Evolutionary conservation across 1,140 invertebrate genomes (phyloP).

Genomic region (Sycobia sp.): DNA sequence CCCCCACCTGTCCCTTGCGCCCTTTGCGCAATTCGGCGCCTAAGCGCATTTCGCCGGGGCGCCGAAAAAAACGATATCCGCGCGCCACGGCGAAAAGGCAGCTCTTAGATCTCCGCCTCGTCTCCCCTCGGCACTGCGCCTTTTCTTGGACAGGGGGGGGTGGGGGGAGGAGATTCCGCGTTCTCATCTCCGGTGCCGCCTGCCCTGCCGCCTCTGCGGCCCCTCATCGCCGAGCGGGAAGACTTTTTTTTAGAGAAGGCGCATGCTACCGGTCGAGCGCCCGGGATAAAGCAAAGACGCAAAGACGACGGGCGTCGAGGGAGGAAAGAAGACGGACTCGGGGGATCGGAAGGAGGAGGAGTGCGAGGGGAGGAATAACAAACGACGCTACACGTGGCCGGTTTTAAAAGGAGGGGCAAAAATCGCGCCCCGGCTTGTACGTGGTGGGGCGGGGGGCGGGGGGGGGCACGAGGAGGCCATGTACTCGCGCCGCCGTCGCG

Average conservation of each 20-base stretch:
- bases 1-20: too few species aligned
- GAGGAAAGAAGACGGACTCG: not conserved
- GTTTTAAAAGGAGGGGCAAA: conserved; percentile 15
- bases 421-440: conserved; percentile 10
- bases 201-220: not conserved
- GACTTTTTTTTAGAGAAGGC: too few species aligned
- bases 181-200: too few species aligned
- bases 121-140: too few species aligned
- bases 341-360: not conserved
- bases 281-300: not conserved
- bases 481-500: conserved; percentile 19
- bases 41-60: too few species aligned
- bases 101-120: too few species aligned
- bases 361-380: conserved; percentile 12
- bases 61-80: too few species aligned
- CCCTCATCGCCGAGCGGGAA: not conserved
- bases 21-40: too few species aligned
- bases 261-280: too few species aligned
- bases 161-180: too few species aligned
- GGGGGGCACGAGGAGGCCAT: conserved; percentile 11
- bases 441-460: conserved; percentile 24
- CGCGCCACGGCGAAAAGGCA: too few species aligned
- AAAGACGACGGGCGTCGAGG: not conserved
- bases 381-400: conserved; percentile 21
- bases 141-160: too few species aligned